Evolutionary conservation across 1,140 invertebrate species (phyloP).

Genomic region (Acromyrmex charruanus): DNA sequence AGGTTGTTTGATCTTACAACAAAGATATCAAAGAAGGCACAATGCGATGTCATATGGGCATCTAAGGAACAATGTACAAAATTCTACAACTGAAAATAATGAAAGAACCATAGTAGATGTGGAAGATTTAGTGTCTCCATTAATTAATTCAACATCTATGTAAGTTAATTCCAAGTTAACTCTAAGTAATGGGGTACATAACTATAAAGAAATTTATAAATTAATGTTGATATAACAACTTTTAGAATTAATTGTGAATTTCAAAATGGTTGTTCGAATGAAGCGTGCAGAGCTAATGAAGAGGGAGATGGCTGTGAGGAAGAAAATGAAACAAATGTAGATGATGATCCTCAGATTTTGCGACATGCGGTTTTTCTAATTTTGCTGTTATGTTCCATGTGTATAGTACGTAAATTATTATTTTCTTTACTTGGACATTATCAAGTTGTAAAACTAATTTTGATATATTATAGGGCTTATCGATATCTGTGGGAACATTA

Average conservation of each 20-base stretch:
- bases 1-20: constrained; percentile 91
- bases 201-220: not conserved
- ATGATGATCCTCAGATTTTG: constrained; percentile 91
- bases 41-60: constrained; percentile 81
- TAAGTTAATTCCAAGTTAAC: constrained; percentile 49
- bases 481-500: constrained; percentile 94
- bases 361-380: constrained; percentile 95
- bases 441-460: constrained; percentile 37
- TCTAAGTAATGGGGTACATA: not conserved
- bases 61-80: constrained; percentile 78
- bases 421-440: constrained; percentile 16
- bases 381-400: constrained; percentile 93
- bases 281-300: constrained; percentile 71
- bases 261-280: constrained; percentile 78
- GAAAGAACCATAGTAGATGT: constrained; percentile 89
- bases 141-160: constrained; percentile 63
- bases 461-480: constrained; percentile 90
- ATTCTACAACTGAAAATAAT: constrained; percentile 73
- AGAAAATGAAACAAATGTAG: constrained; percentile 72
- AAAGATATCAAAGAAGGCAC: constrained; percentile 88
- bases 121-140: constrained; percentile 89
- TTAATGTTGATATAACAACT: constrained; percentile 10
- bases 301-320: constrained; percentile 77
- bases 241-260: constrained; percentile 75
- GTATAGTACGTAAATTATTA: constrained; percentile 90